Conservation (phyloP, 2,797 vertebrate species). For the Ficedula albicollis region DNA sequence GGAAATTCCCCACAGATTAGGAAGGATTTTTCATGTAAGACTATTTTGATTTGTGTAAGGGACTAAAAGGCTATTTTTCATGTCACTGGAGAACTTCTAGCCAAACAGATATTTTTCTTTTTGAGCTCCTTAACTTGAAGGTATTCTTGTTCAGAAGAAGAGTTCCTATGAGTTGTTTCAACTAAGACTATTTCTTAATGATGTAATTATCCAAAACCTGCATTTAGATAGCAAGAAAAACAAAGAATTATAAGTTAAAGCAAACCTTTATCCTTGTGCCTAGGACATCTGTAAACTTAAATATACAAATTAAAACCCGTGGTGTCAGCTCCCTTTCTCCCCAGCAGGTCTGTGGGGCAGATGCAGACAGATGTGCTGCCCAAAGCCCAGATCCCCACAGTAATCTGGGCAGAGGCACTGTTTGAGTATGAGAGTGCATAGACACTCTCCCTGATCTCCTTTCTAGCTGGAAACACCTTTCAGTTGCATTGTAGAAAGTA, state of each 20-base stretch:
- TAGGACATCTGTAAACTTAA: not conserved
- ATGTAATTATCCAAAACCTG: not conserved
- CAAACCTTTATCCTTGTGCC: not conserved
- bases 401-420: not conserved
- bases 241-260: not conserved
- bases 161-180: not conserved
- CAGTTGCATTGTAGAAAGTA: not conserved
- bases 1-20: constrained; percentile 36
- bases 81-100: constrained; percentile 8
- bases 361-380: not conserved
- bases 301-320: not conserved
- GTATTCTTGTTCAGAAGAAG: not conserved
- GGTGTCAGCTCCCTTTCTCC: not conserved
- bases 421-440: not conserved
- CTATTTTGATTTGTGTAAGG: constrained; percentile 50
- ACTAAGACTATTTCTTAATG: not conserved
- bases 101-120: not conserved
- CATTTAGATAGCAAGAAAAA: not conserved
- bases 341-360: not conserved
- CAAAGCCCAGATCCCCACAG: not conserved
- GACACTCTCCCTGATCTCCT: not conserved
- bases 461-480: not conserved
- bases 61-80: constrained; percentile 37
- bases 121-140: not conserved
- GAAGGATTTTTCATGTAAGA: constrained; percentile 2